Evolutionary conservation across 2,113 vertebrate species (phyloP).

Genomic region (Lipophrys pholis): DNA sequence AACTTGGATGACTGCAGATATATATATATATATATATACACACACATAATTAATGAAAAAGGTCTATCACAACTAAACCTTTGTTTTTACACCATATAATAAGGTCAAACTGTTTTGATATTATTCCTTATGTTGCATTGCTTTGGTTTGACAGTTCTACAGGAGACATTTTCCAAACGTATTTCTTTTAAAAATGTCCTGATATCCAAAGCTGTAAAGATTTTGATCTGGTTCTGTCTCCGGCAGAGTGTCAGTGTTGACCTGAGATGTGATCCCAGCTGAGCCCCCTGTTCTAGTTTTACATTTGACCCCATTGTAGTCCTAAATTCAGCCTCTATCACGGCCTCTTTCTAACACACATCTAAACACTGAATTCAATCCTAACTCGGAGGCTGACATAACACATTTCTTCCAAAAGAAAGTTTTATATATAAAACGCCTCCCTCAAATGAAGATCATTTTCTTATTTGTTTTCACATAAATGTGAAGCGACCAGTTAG

Average conservation of each 20-base stretch:
- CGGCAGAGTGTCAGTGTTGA: neutral
- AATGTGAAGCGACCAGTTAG: neutral
- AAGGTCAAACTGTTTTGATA: neutral
- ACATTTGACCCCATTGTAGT: neutral
- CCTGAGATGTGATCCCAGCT: neutral
- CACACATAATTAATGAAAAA: neutral
- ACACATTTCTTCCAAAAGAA: neutral
- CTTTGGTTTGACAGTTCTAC: slow-evolving; percentile 2
- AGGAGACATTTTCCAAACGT: no score
- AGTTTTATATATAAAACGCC: neutral
- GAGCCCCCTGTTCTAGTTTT: neutral
- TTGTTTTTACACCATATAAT: neutral
- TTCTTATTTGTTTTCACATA: neutral
- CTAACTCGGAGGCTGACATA: neutral
- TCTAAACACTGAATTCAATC: neutral
- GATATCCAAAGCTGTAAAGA: no score
- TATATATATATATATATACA: neutral
- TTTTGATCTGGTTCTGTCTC: no score
- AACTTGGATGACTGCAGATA: neutral
- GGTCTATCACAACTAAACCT: neutral
- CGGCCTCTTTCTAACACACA: neutral
- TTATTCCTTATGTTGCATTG: neutral
- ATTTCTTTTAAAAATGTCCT: no score
- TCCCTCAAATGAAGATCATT: neutral
- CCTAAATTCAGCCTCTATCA: neutral